phyloP scores from a whole-genome alignment of 2,797 vertebrate species.

The Microchirus variegatus region DNA sequence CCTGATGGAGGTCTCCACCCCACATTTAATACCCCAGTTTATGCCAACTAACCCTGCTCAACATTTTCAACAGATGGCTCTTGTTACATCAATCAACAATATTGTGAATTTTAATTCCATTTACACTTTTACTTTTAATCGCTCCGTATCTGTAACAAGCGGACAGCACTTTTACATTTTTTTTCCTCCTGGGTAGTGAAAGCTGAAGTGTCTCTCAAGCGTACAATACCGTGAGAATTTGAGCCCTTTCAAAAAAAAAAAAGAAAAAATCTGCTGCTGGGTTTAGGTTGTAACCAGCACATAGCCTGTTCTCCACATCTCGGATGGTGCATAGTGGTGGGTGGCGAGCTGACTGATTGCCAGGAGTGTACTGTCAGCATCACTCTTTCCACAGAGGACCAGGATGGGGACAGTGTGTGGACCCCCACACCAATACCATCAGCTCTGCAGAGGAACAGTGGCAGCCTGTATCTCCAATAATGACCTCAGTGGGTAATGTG shows the following conservation, averaged over 20 bases:
- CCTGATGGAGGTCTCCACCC: conserved; percentile 79
- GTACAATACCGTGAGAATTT: conserved; percentile 75
- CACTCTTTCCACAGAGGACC: conserved; percentile 64
- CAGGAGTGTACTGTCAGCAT: conserved; percentile 75
- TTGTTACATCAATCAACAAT: conserved; percentile 60
- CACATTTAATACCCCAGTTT: conserved; percentile 71
- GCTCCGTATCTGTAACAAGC: conserved; percentile 62
- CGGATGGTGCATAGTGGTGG: conserved; percentile 78
- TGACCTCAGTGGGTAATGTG: conserved; percentile 65
- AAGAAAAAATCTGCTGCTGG: conserved; percentile 72
- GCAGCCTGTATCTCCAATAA: conserved; percentile 49
- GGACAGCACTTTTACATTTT: conserved; percentile 42
- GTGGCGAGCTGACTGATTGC: conserved; percentile 83
- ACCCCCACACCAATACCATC: conserved; percentile 45
- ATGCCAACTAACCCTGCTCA: conserved; percentile 42
- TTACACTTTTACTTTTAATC: conserved; percentile 46
- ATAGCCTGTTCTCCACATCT: conserved; percentile 71
- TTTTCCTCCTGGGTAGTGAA: conserved; percentile 59
- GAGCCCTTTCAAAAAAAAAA: conserved; percentile 76
- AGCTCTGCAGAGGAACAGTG: conserved; percentile 35
- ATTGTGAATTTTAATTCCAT: conserved; percentile 50
- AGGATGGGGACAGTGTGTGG: conserved; percentile 62
- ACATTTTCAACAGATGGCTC: conserved; percentile 61
- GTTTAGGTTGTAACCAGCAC: conserved; percentile 75
- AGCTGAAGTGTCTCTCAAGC: conserved; percentile 75